phyloP scores from a whole-genome alignment of 2,888 invertebrate species.

The Blastobasis adustella region DNA sequence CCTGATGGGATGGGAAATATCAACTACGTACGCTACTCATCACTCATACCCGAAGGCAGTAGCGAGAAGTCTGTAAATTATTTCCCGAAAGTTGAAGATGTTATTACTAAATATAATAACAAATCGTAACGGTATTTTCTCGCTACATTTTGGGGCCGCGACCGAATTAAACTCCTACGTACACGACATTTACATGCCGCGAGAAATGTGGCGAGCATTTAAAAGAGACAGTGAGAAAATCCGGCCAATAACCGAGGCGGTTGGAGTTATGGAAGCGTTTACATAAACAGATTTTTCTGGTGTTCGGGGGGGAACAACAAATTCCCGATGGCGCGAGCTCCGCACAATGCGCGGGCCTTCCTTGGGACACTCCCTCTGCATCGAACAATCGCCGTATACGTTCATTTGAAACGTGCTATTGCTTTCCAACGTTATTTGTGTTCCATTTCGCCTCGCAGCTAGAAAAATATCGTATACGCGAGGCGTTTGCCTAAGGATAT shows the following conservation, averaged over 20 bases:
- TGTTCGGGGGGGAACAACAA: constrained; percentile 13
- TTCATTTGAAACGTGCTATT: constrained; percentile 24
- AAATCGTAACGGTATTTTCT: too few species aligned
- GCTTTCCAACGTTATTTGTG: constrained; percentile 23
- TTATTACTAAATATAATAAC: too few species aligned
- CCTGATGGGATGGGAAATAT: too few species aligned
- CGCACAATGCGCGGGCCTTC: constrained; percentile 10
- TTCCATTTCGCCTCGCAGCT: constrained; percentile 20
- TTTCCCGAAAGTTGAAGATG: too few species aligned
- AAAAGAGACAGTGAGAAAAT: neutral
- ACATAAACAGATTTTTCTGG: constrained; percentile 13
- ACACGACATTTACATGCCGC: too few species aligned
- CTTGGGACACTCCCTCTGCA: constrained; percentile 10
- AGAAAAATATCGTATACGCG: constrained; percentile 23
- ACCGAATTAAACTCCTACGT: too few species aligned
- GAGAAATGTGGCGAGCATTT: too few species aligned
- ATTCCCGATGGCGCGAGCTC: constrained; percentile 15
- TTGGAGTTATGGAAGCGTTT: constrained; percentile 7
- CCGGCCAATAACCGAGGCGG: neutral
- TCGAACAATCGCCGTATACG: constrained; percentile 10
- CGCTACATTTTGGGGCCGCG: too few species aligned
- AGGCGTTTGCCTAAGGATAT: neutral
- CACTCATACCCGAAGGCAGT: too few species aligned
- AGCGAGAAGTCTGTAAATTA: too few species aligned
- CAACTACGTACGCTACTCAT: too few species aligned